Evolutionary conservation across 2,888 invertebrate genomes (phyloP).

Genomic region (Slavum lentiscoides): DNA sequence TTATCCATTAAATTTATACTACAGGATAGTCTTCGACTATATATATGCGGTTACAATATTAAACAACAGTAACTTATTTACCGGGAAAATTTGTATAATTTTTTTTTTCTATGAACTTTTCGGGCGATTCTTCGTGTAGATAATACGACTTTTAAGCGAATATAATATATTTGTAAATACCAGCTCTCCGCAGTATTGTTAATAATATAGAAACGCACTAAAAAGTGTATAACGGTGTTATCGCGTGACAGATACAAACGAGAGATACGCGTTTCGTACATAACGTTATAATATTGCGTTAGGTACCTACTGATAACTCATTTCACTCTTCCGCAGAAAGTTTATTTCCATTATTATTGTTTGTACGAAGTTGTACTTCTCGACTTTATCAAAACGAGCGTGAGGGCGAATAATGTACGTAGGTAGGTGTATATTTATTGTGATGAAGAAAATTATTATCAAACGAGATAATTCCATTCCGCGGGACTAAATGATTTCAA

Average conservation of each 20-base stretch:
- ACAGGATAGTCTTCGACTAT: too few relatives aligned
- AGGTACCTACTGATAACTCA: constrained; percentile 36
- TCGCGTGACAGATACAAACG: constrained; percentile 43
- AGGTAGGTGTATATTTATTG: neutral
- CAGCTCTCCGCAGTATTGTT: neutral
- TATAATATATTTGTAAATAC: constrained; percentile 2
- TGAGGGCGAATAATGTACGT: constrained; percentile 12
- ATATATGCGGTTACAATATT: too few relatives aligned
- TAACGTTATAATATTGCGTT: constrained; percentile 30
- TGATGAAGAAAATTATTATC: constrained; percentile 28
- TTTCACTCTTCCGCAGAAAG: constrained; percentile 43
- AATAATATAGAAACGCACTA: constrained; percentile 30
- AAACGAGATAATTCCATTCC: constrained; percentile 34
- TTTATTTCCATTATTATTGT: constrained; percentile 47
- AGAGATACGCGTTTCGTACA: constrained; percentile 21
- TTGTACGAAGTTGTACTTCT: constrained; percentile 29
- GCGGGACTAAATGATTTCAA: constrained; percentile 36
- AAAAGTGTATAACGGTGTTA: constrained; percentile 19
- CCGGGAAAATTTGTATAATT: too few relatives aligned
- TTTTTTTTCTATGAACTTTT: neutral
- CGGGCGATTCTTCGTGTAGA: constrained; percentile 5
- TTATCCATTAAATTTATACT: too few relatives aligned
- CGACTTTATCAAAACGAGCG: constrained; percentile 34
- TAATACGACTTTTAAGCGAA: constrained; percentile 15
- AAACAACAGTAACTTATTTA: too few relatives aligned